Base-by-base conservation (phyloP, 2,888 invertebrate species). In the Hirtodrosophila confusa region DNA sequence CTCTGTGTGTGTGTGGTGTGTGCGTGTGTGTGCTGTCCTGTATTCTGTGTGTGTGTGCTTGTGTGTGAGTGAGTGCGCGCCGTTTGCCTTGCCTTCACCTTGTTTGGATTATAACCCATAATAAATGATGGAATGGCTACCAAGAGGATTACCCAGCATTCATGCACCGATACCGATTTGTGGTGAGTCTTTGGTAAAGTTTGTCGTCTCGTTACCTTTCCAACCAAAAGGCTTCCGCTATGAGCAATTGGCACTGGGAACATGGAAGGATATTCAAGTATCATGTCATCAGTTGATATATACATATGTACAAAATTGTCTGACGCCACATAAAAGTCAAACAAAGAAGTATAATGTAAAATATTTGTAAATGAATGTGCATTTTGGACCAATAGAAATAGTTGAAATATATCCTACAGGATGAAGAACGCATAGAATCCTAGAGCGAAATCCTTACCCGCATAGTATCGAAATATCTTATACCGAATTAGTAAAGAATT, bases 121-220 rank as follows among this genome's bases (percentile, higher is more conserved):
- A 89, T 90, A 90, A 90, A 91, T 90, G 87, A 91, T 91, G 91
- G 91, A 91, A 91, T 91, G 91, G 91, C 90, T 91, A 90, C 91
- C 91, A 89, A 91, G 91, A 91, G 91, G 91, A 91, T 90, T 91
- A 90, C 91, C 91, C 83, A 91, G 90, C 90, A 90, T 91, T 82
- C 91, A 91, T 90, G 91, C 91, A 82, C 91, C 91, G 75, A 91
- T 91, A 86, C 91, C 91, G 86, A 90, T 91, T 89, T 91, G 91
- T 90, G 91, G 91, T 91, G 90, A 91, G 91, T 90, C 87, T 83
- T 89, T 90, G 89, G 90, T 90, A 90, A 90, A 87, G 89, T 89
- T 88, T 70, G 70, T 74, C 73, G 73, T 74, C 73, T 66, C 70
- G 75, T 69, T 51, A 37, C 36, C 29, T 35, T 48, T 12, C n/a